Evolutionary conservation across 2,113 vertebrate genomes (phyloP).

Genomic region (Lichenostomus cassidix): DNA sequence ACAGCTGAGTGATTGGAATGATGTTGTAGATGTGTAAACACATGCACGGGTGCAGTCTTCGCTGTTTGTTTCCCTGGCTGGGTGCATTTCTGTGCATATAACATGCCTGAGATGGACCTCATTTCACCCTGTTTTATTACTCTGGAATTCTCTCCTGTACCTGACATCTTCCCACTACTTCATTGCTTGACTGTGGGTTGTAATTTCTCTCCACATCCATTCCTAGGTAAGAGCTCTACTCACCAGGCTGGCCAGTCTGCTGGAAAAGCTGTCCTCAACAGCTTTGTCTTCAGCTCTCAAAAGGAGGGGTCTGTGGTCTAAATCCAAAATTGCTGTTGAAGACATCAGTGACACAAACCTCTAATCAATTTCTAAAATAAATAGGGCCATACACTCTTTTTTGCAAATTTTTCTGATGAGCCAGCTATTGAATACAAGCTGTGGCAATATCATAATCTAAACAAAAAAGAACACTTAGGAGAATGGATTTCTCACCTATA

Average conservation of each 20-base stretch:
- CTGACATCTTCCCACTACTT: not conserved
- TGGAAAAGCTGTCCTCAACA: not conserved
- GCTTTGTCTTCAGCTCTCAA: not conserved
- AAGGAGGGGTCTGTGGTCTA: not conserved
- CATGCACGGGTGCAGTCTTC: not conserved
- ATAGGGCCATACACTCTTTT: not conserved
- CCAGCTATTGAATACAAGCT: not conserved
- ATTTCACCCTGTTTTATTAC: not conserved
- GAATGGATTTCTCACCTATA: not conserved
- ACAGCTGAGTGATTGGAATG: not conserved
- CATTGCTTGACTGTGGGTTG: not conserved
- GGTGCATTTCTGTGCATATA: not conserved
- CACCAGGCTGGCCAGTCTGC: not conserved
- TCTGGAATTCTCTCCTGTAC: not conserved
- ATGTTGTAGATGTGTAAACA: not conserved
- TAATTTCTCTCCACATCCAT: not conserved
- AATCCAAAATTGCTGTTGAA: not conserved
- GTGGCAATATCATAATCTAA: not conserved
- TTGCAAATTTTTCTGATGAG: not conserved
- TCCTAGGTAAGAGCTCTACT: not conserved
- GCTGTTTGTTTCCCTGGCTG: not conserved
- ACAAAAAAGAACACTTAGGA: not conserved
- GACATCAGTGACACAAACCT: not conserved
- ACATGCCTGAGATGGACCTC: fast-evolving
- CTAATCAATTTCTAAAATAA: not conserved